Percentiles rank a stretch among this genome's conserved stretches.
phyloP scores from a whole-genome alignment of 2,113 vertebrate genomes.

The Tragulus kanchil region DNA sequence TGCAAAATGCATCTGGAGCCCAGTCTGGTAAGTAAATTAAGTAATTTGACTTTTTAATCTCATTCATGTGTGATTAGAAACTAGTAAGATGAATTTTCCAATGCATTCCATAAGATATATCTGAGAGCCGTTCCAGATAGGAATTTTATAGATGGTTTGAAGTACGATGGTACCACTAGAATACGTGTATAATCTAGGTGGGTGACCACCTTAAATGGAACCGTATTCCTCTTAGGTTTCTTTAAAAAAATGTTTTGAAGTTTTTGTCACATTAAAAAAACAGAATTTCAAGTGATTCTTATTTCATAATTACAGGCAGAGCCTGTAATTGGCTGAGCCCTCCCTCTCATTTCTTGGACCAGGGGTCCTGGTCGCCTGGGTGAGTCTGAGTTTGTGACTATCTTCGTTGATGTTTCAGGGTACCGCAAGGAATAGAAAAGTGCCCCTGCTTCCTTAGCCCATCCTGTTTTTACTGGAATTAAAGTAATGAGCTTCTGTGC shows the following conservation, averaged over 20 bases:
- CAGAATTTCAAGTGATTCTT: neutral
- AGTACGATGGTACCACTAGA: neutral
- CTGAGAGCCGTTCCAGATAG: neutral
- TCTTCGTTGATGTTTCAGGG: neutral
- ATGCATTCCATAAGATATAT: neutral
- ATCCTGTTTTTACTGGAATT: slow-evolving; percentile 74
- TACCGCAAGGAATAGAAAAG: neutral
- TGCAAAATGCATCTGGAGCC: slow-evolving; percentile 72
- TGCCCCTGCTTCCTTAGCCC: neutral
- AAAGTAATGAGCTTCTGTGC: slow-evolving; percentile 72
- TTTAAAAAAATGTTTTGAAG: neutral
- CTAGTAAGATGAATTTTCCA: slow-evolving; percentile 19
- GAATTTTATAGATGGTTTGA: neutral
- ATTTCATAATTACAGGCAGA: neutral
- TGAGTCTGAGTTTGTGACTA: neutral
- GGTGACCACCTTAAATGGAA: neutral
- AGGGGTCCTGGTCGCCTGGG: neutral
- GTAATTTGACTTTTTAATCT: slow-evolving; percentile 74
- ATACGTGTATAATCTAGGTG: neutral
- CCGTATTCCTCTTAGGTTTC: neutral
- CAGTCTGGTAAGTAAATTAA: slow-evolving; percentile 72
- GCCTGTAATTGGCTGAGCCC: neutral
- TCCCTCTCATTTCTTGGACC: neutral
- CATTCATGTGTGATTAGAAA: slow-evolving; percentile 75
- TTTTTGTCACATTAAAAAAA: slow-evolving; percentile 28